Base-by-base conservation (phyloP, 2,797 vertebrate genomes). In the Gobionotothen gibberifrons region DNA sequence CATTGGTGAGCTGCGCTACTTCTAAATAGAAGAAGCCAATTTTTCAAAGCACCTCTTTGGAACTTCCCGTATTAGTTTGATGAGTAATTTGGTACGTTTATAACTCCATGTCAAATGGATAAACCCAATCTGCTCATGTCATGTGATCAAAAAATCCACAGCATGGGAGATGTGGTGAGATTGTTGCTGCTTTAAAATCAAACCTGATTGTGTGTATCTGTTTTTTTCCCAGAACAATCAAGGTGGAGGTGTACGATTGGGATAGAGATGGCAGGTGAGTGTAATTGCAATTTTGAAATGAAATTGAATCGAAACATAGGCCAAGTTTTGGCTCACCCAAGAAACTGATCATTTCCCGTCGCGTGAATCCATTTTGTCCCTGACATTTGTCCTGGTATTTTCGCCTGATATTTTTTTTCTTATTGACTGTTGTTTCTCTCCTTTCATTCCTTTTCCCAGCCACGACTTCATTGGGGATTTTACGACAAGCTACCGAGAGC, bases 391-490 rank as follows among this genome's bases (percentile, higher is more conserved):
- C 44, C n/a, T 76, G 51, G 62, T 69, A 3, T 65, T 63, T 73
- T 21, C 44, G 10, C 17, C 6, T 62, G 17, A 22, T 54, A 0
- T 46, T 54, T 48, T 5, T 42, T 56, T 63, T 42, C 16, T 3
- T 26, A 7, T 36, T 62, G 26, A 44, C 40, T 49, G 13, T 39
- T 65, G 61, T 56, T 71, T 46, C 55, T 79, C 14, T 55, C 29
- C 15, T 54, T 76, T 71, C n/a, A 5, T 72, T 72, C 51, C 21
- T 53, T 36, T 51, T 76, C 60, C 14, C 90, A 99, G 97, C 89
- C 97, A 99, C 0, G 97, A 99, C 91, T 98, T 98, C 93, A 99
- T 99, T 0, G 97, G 97, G 16, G 97, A 99, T 85, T 98, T 97
- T 85, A 98, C 96, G 62, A 99, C 97, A 88, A 98, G 97, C 92